phyloP scores from a whole-genome alignment of 2,113 vertebrate genomes.

The Chiloscyllium plagiosum region DNA sequence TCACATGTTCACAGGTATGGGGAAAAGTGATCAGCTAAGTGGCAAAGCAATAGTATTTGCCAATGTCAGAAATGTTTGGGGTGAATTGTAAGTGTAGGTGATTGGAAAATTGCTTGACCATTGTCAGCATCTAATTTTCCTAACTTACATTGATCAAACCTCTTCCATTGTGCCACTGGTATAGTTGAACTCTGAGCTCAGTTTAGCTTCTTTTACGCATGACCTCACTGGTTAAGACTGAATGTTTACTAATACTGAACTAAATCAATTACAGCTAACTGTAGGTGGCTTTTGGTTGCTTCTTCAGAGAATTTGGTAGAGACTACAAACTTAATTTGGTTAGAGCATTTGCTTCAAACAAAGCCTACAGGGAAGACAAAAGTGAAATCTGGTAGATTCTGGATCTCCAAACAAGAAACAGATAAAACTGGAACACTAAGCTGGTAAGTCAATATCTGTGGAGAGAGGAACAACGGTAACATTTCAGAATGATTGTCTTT shows the following conservation, averaged over 20 bases:
- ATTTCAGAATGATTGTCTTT: neutral
- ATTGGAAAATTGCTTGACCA: neutral
- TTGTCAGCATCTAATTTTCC: neutral
- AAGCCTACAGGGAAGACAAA: neutral
- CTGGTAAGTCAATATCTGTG: neutral
- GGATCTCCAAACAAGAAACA: neutral
- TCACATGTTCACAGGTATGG: neutral
- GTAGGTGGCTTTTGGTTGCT: neutral
- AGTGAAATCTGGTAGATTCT: neutral
- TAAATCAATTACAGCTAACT: slow-evolving; percentile 9
- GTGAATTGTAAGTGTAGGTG: neutral
- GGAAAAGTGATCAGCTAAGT: neutral
- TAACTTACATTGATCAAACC: neutral
- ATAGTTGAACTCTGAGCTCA: neutral
- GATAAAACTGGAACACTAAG: neutral
- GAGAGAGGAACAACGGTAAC: neutral
- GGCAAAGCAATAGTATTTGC: neutral
- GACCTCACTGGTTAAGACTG: neutral
- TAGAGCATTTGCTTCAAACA: neutral
- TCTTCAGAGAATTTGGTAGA: neutral
- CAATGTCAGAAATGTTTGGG: neutral
- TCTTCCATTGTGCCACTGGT: neutral
- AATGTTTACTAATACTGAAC: neutral
- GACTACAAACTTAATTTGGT: neutral
- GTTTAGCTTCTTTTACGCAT: neutral